Conservation (phyloP, 2,888 invertebrate genomes). For the Leptarthrus brevirostris region DNA sequence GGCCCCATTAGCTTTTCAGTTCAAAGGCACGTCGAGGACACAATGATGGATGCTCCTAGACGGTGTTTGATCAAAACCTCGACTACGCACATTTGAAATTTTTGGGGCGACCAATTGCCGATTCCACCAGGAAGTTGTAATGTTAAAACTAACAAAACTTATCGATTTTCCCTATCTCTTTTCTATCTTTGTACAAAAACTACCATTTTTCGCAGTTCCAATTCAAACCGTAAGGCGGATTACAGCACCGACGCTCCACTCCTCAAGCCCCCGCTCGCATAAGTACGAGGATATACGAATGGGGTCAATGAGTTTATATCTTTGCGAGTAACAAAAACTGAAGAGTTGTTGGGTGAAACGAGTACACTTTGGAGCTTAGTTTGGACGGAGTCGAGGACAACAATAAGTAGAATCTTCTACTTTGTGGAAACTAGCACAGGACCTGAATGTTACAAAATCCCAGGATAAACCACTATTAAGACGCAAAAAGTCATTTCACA, state of each 20-base stretch:
- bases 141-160: slow-evolving; percentile 21
- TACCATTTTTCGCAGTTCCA: neutral
- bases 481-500: neutral
- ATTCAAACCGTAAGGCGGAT: neutral
- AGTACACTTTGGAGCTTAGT: slow-evolving; percentile 4
- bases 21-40: no score
- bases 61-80: neutral
- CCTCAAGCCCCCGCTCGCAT: neutral
- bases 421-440: neutral
- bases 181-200: neutral
- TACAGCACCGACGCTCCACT: neutral
- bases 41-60: neutral
- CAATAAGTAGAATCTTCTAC: neutral
- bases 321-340: slow-evolving; percentile 27
- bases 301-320: slow-evolving; percentile 44
- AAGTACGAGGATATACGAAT: neutral
- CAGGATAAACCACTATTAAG: slow-evolving; percentile 14
- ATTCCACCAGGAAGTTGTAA: neutral
- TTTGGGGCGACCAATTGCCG: neutral
- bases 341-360: slow-evolving; percentile 1
- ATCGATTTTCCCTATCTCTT: slow-evolving; percentile 26
- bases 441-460: neutral
- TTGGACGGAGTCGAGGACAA: neutral
- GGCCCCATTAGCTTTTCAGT: neutral
- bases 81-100: neutral